Evolutionary conservation across 2,113 vertebrate species (phyloP).

Genomic region (Gopherus evgoodei): DNA sequence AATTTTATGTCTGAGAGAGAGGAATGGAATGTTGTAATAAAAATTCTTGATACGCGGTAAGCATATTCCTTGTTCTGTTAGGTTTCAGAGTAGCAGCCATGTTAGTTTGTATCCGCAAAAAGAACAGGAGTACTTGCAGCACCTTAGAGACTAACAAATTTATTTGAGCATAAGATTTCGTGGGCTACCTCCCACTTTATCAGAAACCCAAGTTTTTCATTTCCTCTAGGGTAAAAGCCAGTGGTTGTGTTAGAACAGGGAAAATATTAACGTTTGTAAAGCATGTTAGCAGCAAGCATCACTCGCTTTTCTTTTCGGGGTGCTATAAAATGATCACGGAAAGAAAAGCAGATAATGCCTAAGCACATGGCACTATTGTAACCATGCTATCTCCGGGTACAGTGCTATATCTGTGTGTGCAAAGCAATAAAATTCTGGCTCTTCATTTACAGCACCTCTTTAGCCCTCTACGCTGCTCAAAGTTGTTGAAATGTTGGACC

Average conservation of each 20-base stretch:
- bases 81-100: too few relatives aligned
- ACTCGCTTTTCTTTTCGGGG: not conserved
- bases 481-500: not conserved
- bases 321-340: constrained; percentile 27
- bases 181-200: too few relatives aligned
- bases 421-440: constrained; percentile 6
- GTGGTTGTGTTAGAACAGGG: not conserved
- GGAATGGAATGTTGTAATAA: not conserved
- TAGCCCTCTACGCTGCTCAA: not conserved
- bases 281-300: not conserved
- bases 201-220: not conserved
- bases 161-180: too few relatives aligned
- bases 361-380: not conserved
- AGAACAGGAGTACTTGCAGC: too few relatives aligned
- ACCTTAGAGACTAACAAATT: too few relatives aligned
- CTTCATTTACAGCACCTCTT: constrained; percentile 34
- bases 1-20: not conserved
- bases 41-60: not conserved
- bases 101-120: too few relatives aligned
- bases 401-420: not conserved
- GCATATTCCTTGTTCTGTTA: not conserved
- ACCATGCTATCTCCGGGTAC: not conserved
- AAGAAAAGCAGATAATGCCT: constrained; percentile 35
- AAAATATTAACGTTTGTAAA: not conserved
- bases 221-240: not conserved